Evolutionary conservation across 2,888 invertebrate genomes (phyloP).

Genomic region (Macrophya alboannulata): DNA sequence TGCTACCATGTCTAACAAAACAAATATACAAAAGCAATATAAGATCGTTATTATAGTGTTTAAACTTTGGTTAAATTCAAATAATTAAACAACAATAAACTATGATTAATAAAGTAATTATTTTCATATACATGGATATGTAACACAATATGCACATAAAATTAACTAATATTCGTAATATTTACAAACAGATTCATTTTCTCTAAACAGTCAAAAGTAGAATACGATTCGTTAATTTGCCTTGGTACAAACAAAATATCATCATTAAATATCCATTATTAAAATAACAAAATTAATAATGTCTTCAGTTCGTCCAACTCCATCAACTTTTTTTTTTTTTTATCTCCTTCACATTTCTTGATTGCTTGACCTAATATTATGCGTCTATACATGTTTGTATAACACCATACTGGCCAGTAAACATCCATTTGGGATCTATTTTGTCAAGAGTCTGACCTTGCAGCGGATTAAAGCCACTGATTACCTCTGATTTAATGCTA

Average conservation of each 20-base stretch:
- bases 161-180: constrained; percentile 12
- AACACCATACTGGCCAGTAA: constrained; percentile 91
- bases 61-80: neutral
- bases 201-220: constrained; percentile 14
- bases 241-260: neutral
- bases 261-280: neutral
- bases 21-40: neutral
- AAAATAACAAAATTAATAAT: neutral
- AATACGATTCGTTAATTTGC: neutral
- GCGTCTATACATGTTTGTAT: constrained; percentile 81
- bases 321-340: no score
- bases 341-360: neutral
- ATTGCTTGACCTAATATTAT: neutral
- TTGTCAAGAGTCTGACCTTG: constrained; percentile 82
- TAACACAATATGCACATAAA: neutral
- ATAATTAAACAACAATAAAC: neutral
- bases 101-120: neutral
- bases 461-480: constrained; percentile 88
- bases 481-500: constrained; percentile 94
- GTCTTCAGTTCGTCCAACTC: neutral
- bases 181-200: constrained; percentile 4
- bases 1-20: neutral
- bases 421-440: constrained; percentile 89
- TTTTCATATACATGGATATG: neutral
- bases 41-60: neutral